phyloP scores from a whole-genome alignment of 1,140 invertebrate genomes.

The Charaxes varanes region DNA sequence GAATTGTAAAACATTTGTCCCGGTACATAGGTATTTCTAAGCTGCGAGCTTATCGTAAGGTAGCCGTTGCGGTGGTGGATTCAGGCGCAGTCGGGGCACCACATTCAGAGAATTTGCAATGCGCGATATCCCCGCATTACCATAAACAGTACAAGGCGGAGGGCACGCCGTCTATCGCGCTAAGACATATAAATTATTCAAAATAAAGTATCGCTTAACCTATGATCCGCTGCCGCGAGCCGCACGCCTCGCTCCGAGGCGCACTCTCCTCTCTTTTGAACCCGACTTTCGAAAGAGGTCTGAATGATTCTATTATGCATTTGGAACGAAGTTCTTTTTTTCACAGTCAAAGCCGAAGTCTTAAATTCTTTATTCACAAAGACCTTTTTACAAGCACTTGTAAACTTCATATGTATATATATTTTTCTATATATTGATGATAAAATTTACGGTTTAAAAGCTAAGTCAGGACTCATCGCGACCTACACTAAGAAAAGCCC shows the following conservation, averaged over 20 bases:
- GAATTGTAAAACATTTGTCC: slow-evolving; percentile 32
- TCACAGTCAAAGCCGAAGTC: too few relatives aligned
- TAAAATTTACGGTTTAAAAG: too few relatives aligned
- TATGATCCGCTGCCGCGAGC: slow-evolving; percentile 47
- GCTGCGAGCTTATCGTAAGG: slow-evolving; percentile 45
- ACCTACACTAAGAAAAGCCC: too few relatives aligned
- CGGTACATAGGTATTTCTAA: slow-evolving; percentile 34
- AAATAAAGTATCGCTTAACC: slow-evolving; percentile 74
- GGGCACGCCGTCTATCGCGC: slow-evolving; percentile 69
- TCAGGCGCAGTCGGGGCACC: slow-evolving; percentile 22
- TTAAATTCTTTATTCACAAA: too few relatives aligned
- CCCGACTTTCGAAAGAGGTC: too few relatives aligned
- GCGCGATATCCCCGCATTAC: slow-evolving; percentile 70
- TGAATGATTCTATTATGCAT: slow-evolving; percentile 20
- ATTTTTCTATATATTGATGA: too few relatives aligned
- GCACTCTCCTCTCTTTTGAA: slow-evolving; percentile 20
- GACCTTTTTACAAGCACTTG: too few relatives aligned
- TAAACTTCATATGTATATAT: too few relatives aligned
- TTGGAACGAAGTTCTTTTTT: too few relatives aligned
- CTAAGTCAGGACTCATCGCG: too few relatives aligned
- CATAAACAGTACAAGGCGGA: slow-evolving; percentile 70
- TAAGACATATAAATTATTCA: slow-evolving; percentile 73
- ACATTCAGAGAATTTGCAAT: slow-evolving; percentile 72
- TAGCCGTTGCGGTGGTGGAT: slow-evolving; percentile 44
- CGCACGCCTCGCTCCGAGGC: slow-evolving; percentile 32